Evolutionary conservation across 2,797 vertebrate genomes (phyloP).

Genomic region (Platalea minor): DNA sequence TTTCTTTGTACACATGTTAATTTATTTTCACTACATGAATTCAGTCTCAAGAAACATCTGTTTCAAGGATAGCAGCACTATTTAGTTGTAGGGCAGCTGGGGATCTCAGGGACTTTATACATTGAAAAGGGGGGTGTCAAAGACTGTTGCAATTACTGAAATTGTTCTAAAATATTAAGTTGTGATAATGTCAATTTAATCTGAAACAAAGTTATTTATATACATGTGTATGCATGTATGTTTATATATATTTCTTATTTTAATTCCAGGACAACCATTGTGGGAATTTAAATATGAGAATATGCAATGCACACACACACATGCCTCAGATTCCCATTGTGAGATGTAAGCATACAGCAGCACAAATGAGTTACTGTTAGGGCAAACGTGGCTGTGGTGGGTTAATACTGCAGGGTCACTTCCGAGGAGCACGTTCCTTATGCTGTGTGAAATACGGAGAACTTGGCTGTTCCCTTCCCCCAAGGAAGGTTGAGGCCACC

Average conservation of each 20-base stretch:
- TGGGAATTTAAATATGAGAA: background rate
- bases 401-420: background rate
- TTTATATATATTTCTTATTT: background rate
- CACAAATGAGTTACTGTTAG: background rate
- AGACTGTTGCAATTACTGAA: background rate
- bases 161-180: background rate
- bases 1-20: background rate
- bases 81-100: background rate
- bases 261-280: background rate
- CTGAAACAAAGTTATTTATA: background rate
- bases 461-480: background rate
- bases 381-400: background rate
- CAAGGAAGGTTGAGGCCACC: background rate
- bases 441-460: accelerated
- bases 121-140: background rate
- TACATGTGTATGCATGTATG: background rate
- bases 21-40: background rate
- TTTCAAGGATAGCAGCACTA: background rate
- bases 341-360: background rate
- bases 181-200: background rate
- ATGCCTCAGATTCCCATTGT: background rate
- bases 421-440: background rate
- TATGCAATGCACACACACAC: background rate
- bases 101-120: background rate
- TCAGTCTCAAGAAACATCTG: background rate